Evolutionary conservation across 30 jellyfish, hydroid and myxozoan genomes (phyloP).

Genomic region (Pelagia noctiluca): DNA sequence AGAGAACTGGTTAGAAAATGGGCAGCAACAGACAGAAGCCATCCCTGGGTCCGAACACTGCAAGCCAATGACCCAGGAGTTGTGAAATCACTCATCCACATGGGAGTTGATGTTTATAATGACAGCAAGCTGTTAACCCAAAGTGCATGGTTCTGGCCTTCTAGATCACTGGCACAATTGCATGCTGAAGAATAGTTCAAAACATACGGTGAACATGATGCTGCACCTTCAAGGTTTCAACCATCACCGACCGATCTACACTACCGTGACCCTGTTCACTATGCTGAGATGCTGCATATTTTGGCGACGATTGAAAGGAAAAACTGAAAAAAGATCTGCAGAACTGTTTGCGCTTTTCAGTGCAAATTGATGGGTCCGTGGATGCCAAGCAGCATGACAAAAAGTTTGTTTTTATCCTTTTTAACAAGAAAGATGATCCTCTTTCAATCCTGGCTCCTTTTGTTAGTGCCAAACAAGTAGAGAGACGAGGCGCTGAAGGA

Average conservation of each 20-base stretch:
- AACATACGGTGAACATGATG: not conserved
- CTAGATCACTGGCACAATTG: conserved; percentile 22
- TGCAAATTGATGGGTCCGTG: conserved; percentile 10
- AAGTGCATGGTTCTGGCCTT: conserved; percentile 47
- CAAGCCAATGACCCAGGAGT: not conserved
- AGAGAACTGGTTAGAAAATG: not conserved
- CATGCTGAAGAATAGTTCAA: conserved; percentile 19
- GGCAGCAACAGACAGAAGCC: conserved; percentile 5
- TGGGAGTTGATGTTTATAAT: conserved; percentile 23
- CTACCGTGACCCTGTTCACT: conserved; percentile 11
- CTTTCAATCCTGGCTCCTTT: not conserved
- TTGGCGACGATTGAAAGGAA: conserved; percentile 6
- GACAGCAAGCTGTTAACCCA: conserved; percentile 46
- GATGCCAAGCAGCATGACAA: conserved; percentile 19
- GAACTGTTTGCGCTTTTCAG: not conserved
- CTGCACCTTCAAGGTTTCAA: conserved; percentile 18
- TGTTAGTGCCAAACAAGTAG: conserved; percentile 7
- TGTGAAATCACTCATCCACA: conserved; percentile 3
- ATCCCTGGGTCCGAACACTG: conserved; percentile 9
- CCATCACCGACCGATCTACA: conserved; percentile 37
- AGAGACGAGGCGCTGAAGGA: conserved; percentile 32
- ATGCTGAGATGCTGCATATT: conserved; percentile 18
- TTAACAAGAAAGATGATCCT: conserved; percentile 28
- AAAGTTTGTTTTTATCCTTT: not conserved
- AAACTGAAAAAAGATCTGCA: not conserved